Evolutionary conservation across 2,888 invertebrate genomes (phyloP).

Genomic region (Auanema freiburgensis): DNA sequence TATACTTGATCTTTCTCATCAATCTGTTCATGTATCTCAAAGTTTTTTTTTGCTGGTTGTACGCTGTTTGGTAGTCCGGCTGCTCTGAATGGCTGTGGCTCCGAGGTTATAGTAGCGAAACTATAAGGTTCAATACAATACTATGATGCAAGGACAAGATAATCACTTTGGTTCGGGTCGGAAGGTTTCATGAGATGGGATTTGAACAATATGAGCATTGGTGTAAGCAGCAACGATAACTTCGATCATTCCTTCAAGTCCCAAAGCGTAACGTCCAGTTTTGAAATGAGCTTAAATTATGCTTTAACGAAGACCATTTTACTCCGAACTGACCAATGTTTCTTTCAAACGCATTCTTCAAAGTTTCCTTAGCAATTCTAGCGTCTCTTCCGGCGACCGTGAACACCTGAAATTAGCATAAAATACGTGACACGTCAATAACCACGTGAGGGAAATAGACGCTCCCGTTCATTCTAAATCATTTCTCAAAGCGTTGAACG

Average conservation of each 20-base stretch:
- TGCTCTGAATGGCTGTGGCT: conserved; percentile 37
- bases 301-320: conserved; percentile 8
- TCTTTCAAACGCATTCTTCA: conserved; percentile 60
- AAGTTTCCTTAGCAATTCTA: conserved; percentile 56
- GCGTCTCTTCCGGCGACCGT: conserved; percentile 62
- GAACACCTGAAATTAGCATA: conserved; percentile 44
- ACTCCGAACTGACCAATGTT: conserved; percentile 43
- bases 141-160: too few relatives aligned
- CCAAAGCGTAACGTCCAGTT: conserved; percentile 43
- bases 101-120: conserved; percentile 6
- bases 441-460: too few relatives aligned
- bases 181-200: conserved; percentile 44
- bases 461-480: background rate
- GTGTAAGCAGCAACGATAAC: conserved; percentile 61
- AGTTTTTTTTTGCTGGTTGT: conserved; percentile 37
- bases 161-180: conserved; percentile 14
- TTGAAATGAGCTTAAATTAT: conserved; percentile 45
- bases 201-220: conserved; percentile 60
- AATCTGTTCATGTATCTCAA: conserved; percentile 28
- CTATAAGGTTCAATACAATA: background rate
- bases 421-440: background rate
- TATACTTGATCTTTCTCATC: conserved; percentile 44
- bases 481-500: background rate
- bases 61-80: conserved; percentile 44
- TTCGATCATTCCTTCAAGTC: conserved; percentile 59